phyloP scores from a whole-genome alignment of 2,888 invertebrate genomes.

The Volucella inanis region DNA sequence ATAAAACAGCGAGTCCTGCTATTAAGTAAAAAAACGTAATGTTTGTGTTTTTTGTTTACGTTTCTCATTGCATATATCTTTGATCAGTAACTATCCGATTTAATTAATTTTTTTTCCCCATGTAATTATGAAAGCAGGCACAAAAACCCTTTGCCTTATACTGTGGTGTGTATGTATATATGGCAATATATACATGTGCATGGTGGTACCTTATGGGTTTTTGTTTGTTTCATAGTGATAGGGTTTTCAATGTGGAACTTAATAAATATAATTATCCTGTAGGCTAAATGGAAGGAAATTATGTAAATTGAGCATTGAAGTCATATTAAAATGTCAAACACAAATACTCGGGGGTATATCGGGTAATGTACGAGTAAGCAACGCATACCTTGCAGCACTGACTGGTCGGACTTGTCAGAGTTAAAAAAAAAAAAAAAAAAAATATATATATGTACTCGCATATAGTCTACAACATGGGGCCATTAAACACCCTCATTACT shows the following conservation, averaged over 20 bases:
- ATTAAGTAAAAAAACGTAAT: not conserved
- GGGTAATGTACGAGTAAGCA: not conserved
- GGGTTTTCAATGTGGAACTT: constrained; percentile 49
- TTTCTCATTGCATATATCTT: constrained; percentile 30
- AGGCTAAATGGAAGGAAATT: constrained; percentile 37
- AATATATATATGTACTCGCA: no score
- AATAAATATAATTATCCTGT: constrained; percentile 67
- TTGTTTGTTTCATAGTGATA: constrained; percentile 25
- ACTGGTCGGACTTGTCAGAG: no score
- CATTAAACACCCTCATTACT: constrained; percentile 54
- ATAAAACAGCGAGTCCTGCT: not conserved
- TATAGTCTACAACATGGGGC: constrained; percentile 18
- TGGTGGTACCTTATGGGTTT: constrained; percentile 1
- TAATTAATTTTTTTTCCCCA: constrained; percentile 63
- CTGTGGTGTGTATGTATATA: not conserved
- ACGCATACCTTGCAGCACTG: no score
- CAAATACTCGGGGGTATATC: constrained; percentile 8
- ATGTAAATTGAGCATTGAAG: constrained; percentile 65
- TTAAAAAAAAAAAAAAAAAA: no score
- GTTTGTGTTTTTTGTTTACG: not conserved
- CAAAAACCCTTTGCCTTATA: not conserved
- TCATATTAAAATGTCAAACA: constrained; percentile 66
- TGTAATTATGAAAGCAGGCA: constrained; percentile 58
- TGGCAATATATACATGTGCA: no score
- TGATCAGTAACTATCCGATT: constrained; percentile 42